Evolutionary conservation across 2,888 invertebrate genomes (phyloP).

Genomic region (Icerya purchasi): DNA sequence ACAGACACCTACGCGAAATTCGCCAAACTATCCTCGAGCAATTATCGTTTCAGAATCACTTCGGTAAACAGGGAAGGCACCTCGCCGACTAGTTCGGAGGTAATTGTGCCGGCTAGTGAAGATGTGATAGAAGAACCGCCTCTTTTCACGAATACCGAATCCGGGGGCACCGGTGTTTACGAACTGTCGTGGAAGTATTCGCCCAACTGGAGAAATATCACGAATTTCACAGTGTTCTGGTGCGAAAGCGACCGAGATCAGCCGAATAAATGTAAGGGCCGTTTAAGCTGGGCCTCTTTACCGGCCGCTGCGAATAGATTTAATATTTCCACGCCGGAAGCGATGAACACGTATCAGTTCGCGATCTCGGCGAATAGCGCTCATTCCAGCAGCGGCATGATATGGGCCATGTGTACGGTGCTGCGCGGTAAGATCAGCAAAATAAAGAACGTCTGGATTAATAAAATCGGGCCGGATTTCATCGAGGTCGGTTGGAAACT

Average conservation of each 20-base stretch:
- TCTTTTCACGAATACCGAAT: slow-evolving; percentile 48
- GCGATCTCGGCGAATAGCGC: slow-evolving; percentile 58
- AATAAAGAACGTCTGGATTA: slow-evolving; percentile 34
- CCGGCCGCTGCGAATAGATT: slow-evolving; percentile 29
- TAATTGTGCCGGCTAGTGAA: slow-evolving; percentile 36
- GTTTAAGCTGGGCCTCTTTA: slow-evolving; percentile 36
- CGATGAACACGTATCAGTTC: slow-evolving; percentile 42
- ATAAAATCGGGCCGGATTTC: slow-evolving; percentile 28
- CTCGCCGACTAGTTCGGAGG: slow-evolving; percentile 33
- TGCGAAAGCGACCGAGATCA: slow-evolving; percentile 36
- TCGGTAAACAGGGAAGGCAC: slow-evolving; percentile 38
- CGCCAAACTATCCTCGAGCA: slow-evolving; percentile 28
- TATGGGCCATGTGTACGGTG: slow-evolving; percentile 58
- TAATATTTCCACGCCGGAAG: slow-evolving; percentile 38
- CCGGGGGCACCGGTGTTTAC: slow-evolving; percentile 45
- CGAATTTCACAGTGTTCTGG: slow-evolving; percentile 64
- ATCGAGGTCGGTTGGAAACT: slow-evolving; percentile 54
- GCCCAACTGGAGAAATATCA: slow-evolving; percentile 1
- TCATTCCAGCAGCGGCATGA: slow-evolving; percentile 54
- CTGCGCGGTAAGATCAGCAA: slow-evolving; percentile 31
- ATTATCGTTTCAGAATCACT: slow-evolving; percentile 34
- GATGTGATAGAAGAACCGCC: slow-evolving; percentile 32
- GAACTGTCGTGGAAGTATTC: slow-evolving; percentile 53
- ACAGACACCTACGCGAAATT: slow-evolving; percentile 33
- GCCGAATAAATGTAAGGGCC: slow-evolving; percentile 36